Evolutionary conservation across 2,113 vertebrate genomes (phyloP).

Genomic region (Paraplagusia blochii): DNA sequence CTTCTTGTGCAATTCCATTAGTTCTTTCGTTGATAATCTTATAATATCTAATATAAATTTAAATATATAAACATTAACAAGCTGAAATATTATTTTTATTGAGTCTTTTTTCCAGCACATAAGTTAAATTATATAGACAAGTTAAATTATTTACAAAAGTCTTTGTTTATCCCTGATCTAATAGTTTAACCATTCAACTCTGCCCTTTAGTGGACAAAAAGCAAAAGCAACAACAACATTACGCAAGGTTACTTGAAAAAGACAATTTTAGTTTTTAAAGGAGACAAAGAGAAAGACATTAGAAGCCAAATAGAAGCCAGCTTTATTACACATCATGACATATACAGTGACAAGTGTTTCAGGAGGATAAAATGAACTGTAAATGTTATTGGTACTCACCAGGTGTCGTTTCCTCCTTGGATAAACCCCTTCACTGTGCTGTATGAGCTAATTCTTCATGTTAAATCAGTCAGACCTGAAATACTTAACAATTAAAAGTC

Average conservation of each 20-base stretch:
- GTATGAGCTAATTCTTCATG: no score
- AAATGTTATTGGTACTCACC: conserved; percentile 49
- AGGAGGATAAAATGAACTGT: no score
- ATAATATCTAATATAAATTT: no score
- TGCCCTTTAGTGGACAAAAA: conserved; percentile 21
- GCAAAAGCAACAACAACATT: background rate
- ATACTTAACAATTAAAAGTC: conserved; percentile 13
- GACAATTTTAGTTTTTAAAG: background rate
- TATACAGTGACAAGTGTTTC: no score
- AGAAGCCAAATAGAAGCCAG: background rate
- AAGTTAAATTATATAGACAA: no score
- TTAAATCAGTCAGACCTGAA: conserved; percentile 24
- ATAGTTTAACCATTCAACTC: background rate
- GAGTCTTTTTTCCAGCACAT: no score
- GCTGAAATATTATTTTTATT: no score
- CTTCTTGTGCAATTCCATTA: no score
- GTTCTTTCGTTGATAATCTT: no score
- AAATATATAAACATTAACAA: no score
- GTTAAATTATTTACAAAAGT: no score
- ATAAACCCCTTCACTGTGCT: no score
- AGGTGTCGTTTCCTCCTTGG: background rate
- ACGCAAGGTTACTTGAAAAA: background rate
- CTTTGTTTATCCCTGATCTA: background rate
- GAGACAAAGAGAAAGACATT: background rate
- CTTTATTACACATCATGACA: conserved; percentile 45